Percentiles rank a stretch among this genome's conserved stretches.
Conservation (phyloP, 2,888 invertebrate species). For the Eubasilissa splendida region DNA sequence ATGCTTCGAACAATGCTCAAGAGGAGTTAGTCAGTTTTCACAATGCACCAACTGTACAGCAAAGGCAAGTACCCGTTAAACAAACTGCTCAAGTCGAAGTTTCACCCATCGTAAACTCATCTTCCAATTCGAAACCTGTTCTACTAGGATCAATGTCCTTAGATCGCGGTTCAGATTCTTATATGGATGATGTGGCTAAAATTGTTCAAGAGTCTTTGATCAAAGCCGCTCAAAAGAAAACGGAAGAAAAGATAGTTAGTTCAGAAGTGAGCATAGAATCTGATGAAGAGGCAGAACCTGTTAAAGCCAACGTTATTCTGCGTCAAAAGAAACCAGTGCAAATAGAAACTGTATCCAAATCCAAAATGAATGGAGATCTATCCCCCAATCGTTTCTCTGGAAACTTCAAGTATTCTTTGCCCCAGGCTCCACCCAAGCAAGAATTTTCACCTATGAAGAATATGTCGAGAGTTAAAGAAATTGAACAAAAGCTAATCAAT, state of each 20-base stretch:
- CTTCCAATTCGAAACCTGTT: conserved; percentile 36
- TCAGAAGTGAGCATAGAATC: conserved; percentile 46
- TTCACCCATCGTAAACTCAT: conserved; percentile 59
- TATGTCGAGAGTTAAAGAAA: conserved; percentile 29
- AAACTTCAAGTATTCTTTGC: conserved; percentile 16
- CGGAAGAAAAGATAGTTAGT: conserved; percentile 9
- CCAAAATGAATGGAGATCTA: conserved; percentile 36
- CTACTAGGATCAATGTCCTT: conserved; percentile 51
- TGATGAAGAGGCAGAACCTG: conserved; percentile 42
- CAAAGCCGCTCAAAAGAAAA: conserved; percentile 53
- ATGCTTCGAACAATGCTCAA: not conserved
- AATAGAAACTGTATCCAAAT: conserved; percentile 30
- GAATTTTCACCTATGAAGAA: not conserved
- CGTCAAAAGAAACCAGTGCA: conserved; percentile 46
- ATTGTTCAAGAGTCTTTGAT: conserved; percentile 51
- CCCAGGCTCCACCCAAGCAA: conserved; percentile 9
- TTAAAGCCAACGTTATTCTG: conserved; percentile 51
- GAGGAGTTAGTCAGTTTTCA: conserved; percentile 62
- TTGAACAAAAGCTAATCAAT: conserved; percentile 32
- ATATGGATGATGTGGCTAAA: conserved; percentile 45
- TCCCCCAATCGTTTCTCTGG: conserved; percentile 42
- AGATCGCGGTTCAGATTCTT: conserved; percentile 47
- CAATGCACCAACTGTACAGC: conserved; percentile 63
- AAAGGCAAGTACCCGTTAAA: conserved; percentile 63
- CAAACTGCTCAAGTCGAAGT: conserved; percentile 64